These are phyloP conservation scores for Arrhopalites spinosus DNA, from an alignment of 2,888 invertebrate genomes.

Conservation along the genomic window DNA sequence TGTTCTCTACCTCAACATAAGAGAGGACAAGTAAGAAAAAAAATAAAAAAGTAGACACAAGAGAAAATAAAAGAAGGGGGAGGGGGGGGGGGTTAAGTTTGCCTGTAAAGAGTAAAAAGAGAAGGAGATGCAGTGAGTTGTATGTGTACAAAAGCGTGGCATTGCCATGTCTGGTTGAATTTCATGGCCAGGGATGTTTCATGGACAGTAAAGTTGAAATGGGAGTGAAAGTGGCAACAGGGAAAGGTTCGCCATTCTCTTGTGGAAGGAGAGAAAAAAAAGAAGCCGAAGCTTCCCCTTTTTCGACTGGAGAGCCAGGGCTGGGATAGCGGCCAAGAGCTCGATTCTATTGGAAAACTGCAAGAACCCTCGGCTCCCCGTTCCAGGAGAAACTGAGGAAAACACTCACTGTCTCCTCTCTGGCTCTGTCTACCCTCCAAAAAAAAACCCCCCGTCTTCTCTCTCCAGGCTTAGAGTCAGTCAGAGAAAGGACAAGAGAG, in stretches of 20 bases:
- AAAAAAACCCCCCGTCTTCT: not conserved
- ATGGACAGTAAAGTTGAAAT: not conserved
- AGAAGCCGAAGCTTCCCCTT: not conserved
- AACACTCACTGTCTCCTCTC: conserved; percentile 14
- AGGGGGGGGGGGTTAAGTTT: too few relatives aligned
- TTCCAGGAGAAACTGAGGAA: not conserved
- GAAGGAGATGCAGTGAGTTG: too few relatives aligned
- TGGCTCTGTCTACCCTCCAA: not conserved
- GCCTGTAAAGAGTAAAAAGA: too few relatives aligned
- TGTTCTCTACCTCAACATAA: too few relatives aligned
- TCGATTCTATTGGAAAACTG: not conserved
- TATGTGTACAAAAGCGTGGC: not conserved
- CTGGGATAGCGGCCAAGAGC: not conserved
- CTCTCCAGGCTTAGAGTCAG: too few relatives aligned
- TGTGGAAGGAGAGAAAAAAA: not conserved
- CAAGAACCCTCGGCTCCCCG: not conserved
- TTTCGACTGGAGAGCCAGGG: not conserved
- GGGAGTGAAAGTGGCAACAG: conserved; percentile 20
- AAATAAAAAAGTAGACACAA: too few relatives aligned
- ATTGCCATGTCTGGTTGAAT: not conserved
- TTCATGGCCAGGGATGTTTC: conserved; percentile 8
- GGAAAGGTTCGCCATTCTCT: conserved; percentile 22
- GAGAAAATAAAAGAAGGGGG: too few relatives aligned
- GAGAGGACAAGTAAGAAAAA: too few relatives aligned
- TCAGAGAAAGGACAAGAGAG: not conserved